Evolutionary conservation across 2,113 vertebrate species (phyloP), one percentile per base, ranked within the genome.

Genomic region (Ctenodactylus gundi): DNA sequence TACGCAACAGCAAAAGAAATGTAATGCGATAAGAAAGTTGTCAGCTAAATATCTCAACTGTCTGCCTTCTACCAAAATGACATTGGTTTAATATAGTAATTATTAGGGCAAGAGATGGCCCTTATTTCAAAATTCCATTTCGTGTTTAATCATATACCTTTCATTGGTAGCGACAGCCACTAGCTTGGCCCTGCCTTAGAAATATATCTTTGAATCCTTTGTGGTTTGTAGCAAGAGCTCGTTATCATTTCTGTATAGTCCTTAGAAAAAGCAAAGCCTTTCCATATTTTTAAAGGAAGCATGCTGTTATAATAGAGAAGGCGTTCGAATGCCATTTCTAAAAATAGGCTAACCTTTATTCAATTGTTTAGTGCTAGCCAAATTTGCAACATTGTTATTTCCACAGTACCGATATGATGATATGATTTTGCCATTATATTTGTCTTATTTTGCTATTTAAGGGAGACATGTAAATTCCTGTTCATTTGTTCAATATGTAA

Each of bases 271-370:
- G 83, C 75, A 98, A 97, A 97, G 93, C 39, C 58, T 88, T 97
- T 95, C 92, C 77, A 92, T 94, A 97, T 97, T 94, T 93, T 49
- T 95, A 94, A 96, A 82, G 2, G 49, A 97, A 95, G 73, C 53
- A 72, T 12, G 21, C 58, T 67, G 27, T 64, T 90, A 94, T 75
- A 34, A 88, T 3, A 39, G 55, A 83, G 17, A 46, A 0, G 0
- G 89, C 67, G 97, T 97, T 92, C 96, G 97, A 96, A 90, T 72
- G 95, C 92, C 85, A 95, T 95, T 97, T 97, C 92, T 95, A 94
- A 98, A 89, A 96, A 94, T 96, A 96, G 96, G 97, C 96, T 81
- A 96, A 87, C 91, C 94, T 97, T 96, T 82, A 82, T 94, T 94
- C 96, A 94, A 85, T 95, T 97, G 83, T 97, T 97, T 75, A 95